These are phyloP conservation scores for Plebejus melissa DNA, from an alignment of 2,888 invertebrate species.

Conservation along the genomic window DNA sequence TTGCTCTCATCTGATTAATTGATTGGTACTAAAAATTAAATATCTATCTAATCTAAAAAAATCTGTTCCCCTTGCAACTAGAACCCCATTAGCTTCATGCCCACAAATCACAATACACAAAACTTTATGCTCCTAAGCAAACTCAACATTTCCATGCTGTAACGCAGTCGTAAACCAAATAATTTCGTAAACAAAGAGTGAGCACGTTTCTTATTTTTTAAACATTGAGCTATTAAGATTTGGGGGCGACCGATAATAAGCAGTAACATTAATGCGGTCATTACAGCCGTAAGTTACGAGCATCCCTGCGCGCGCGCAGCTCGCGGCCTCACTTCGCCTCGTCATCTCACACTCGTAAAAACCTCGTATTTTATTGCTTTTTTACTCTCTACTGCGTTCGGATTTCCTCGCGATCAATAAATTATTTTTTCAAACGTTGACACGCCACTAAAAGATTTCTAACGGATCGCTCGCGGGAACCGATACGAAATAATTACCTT, in stretches of 20 bases:
- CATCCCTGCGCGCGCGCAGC: conserved; percentile 50
- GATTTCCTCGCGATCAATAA: conserved; percentile 77
- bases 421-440: conserved; percentile 77
- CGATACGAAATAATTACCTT: conserved; percentile 69
- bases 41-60: not conserved
- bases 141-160: not conserved
- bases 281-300: conserved; percentile 27
- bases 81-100: not conserved
- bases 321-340: conserved; percentile 43
- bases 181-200: conserved; percentile 26
- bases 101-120: not conserved
- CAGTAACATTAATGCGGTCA: conserved; percentile 41
- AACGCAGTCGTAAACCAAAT: not conserved
- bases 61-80: not conserved
- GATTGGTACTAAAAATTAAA: not conserved
- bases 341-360: conserved; percentile 78
- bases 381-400: conserved; percentile 76
- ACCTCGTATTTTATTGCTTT: conserved; percentile 73
- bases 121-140: not conserved
- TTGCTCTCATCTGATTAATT: not conserved
- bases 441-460: conserved; percentile 78
- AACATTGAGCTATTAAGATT: conserved; percentile 18
- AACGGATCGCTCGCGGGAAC: conserved; percentile 75
- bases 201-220: conserved; percentile 13
- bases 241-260: conserved; percentile 3